phyloP scores from a whole-genome alignment of 2,797 vertebrate species.

The Scomberomorus guttatus region DNA sequence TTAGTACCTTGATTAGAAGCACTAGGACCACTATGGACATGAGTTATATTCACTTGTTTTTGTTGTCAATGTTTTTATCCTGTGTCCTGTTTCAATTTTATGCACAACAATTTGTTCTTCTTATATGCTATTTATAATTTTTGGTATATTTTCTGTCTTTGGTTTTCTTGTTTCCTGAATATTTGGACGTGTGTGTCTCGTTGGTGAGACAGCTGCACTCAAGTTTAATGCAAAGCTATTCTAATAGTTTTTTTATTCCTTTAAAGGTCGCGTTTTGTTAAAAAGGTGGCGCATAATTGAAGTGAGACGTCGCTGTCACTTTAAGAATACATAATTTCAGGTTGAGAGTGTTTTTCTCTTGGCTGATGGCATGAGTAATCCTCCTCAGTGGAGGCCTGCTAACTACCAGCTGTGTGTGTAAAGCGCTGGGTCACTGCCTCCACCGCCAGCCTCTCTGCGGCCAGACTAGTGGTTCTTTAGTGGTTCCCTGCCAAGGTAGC shows the following conservation, averaged over 20 bases:
- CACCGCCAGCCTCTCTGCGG: conserved; percentile 26
- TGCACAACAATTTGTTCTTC: too few species aligned
- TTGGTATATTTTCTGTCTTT: too few species aligned
- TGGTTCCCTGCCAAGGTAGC: conserved; percentile 55
- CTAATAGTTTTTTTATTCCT: not conserved
- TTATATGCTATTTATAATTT: too few species aligned
- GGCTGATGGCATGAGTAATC: conserved; percentile 12
- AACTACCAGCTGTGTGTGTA: conserved; percentile 31
- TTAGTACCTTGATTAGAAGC: not conserved
- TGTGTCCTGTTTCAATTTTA: too few species aligned
- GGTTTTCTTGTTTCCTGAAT: too few species aligned
- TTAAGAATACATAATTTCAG: not conserved
- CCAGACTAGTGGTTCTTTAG: conserved; percentile 36
- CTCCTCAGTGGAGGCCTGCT: conserved; percentile 8
- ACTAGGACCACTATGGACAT: too few species aligned
- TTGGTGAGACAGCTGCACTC: too few species aligned
- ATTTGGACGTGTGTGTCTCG: too few species aligned
- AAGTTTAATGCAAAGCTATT: not conserved
- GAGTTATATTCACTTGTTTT: too few species aligned
- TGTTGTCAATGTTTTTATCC: too few species aligned
- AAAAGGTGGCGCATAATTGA: not conserved
- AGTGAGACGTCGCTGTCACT: not conserved
- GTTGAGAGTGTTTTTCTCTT: not conserved
- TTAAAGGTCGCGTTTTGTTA: not conserved
- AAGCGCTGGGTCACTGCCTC: conserved; percentile 10